These are phyloP conservation scores for Streptopelia turtur DNA, from an alignment of 2,797 vertebrate species.

Conservation along the genomic window DNA sequence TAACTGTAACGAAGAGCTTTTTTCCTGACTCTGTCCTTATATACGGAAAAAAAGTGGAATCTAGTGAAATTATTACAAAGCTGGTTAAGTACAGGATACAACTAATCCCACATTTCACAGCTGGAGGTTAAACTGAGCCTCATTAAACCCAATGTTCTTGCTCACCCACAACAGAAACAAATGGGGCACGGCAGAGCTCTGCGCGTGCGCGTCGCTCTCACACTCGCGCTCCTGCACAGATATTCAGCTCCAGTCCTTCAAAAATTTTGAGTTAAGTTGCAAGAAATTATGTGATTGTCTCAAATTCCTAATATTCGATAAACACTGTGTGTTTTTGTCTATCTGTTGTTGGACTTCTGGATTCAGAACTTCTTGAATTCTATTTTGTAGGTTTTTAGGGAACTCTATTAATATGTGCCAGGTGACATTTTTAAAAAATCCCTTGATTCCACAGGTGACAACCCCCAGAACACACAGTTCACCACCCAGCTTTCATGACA, in stretches of 20 bases:
- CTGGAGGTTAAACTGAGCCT: conserved; percentile 70
- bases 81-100: conserved; percentile 60
- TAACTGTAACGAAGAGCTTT: conserved; percentile 2
- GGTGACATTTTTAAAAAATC: neutral
- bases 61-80: conserved; percentile 56
- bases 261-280: neutral
- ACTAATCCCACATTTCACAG: conserved; percentile 63
- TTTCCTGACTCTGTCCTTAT: neutral
- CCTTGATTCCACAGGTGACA: neutral
- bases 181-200: conserved; percentile 44
- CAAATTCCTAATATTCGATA: neutral
- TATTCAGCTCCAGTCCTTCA: neutral
- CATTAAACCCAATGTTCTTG: conserved; percentile 60
- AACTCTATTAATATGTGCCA: neutral
- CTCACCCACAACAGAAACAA: conserved; percentile 52
- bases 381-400: neutral
- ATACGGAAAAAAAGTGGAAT: conserved; percentile 15
- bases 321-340: neutral
- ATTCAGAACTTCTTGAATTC: neutral
- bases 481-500: neutral
- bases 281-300: neutral
- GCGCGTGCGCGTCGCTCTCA: neutral
- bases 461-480: neutral
- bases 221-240: neutral
- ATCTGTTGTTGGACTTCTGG: neutral